A percentile compares a stretch with the other conserved stretches of the same genome.
These are phyloP conservation scores for Lissonota sp. DNA, from an alignment of 2,888 invertebrate genomes.

Conservation along the genomic window DNA sequence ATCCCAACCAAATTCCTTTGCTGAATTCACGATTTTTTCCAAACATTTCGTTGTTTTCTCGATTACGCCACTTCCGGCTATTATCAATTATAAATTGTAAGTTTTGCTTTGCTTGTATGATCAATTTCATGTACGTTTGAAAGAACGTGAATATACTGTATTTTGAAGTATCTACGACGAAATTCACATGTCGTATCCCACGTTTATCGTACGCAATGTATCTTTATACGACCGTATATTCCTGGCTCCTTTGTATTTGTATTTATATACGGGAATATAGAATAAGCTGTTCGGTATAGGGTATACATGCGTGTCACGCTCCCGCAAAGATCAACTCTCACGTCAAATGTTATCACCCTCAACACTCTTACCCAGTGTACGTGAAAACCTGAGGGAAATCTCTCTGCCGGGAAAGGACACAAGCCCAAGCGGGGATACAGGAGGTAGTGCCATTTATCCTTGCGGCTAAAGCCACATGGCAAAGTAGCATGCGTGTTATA, in stretches of 20 bases:
- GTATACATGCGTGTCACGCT: slow-evolving; percentile 60
- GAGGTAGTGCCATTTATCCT: slow-evolving; percentile 80
- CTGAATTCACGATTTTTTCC: too few relatives aligned
- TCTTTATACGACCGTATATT: too few relatives aligned
- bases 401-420: slow-evolving; percentile 66
- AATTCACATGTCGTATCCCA: too few relatives aligned
- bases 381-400: slow-evolving; percentile 82
- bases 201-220: too few relatives aligned
- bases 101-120: too few relatives aligned
- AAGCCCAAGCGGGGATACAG: slow-evolving; percentile 57
- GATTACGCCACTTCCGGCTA: too few relatives aligned
- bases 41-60: too few relatives aligned
- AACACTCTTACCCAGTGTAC: slow-evolving; percentile 68
- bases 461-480: slow-evolving; percentile 59
- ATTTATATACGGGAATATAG: not conserved
- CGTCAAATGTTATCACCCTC: slow-evolving; percentile 71
- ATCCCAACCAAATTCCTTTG: too few relatives aligned
- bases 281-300: slow-evolving; percentile 4
- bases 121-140: too few relatives aligned
- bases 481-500: slow-evolving; percentile 40
- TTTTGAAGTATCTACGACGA: too few relatives aligned
- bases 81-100: too few relatives aligned
- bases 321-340: slow-evolving; percentile 65
- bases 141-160: too few relatives aligned
- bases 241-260: not conserved